phyloP scores from a whole-genome alignment of 2,113 vertebrate species.

The Catagonus wagneri region DNA sequence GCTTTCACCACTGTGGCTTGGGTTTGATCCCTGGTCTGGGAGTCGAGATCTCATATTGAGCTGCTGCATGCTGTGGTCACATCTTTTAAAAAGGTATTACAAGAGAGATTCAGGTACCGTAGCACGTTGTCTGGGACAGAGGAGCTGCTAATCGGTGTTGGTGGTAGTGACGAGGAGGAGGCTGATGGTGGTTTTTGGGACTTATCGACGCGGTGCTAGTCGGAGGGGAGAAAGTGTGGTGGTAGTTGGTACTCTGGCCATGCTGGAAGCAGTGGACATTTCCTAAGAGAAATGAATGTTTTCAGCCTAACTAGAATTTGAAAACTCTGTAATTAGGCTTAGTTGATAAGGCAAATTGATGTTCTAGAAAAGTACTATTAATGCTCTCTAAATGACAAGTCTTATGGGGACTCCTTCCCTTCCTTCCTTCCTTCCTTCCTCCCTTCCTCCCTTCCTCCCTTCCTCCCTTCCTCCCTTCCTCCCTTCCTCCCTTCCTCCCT shows the following conservation, averaged over 20 bases:
- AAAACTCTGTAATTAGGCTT: neutral
- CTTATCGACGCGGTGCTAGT: neutral
- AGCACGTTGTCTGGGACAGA: neutral
- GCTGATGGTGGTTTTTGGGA: neutral
- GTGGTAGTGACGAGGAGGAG: neutral
- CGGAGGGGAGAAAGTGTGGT: neutral
- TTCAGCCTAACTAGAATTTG: slow-evolving; percentile 30
- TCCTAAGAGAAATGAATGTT: neutral
- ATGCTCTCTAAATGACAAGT: neutral
- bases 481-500: no score
- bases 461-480: no score
- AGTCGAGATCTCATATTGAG: no score
- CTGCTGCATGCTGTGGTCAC: no score
- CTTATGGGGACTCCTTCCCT: neutral
- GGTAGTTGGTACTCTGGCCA: neutral
- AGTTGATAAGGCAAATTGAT: neutral
- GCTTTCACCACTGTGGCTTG: no score
- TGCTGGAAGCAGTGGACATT: neutral
- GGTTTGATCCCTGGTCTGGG: no score
- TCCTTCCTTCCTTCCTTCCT: no score
- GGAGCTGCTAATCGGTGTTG: neutral
- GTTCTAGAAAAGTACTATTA: neutral
- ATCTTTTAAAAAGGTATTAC: neutral
- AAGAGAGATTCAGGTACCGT: neutral
- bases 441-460: no score